Conservation (phyloP, 2,888 invertebrate genomes). For the Orthosia cruda region DNA sequence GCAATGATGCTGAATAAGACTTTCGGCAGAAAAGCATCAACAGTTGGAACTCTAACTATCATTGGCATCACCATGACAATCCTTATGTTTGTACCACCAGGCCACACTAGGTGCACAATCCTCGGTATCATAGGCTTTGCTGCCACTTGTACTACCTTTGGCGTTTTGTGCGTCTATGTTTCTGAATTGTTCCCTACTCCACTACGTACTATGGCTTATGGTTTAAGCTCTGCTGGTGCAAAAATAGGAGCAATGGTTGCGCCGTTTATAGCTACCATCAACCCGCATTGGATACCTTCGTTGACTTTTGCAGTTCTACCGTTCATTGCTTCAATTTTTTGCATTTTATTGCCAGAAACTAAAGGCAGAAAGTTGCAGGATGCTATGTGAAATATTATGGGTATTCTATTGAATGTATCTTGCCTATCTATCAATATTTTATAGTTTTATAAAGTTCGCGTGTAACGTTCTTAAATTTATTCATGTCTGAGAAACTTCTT, state of each 20-base stretch:
- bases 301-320: slow-evolving; percentile 76
- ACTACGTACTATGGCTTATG: slow-evolving; percentile 79
- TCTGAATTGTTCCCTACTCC: slow-evolving; percentile 82
- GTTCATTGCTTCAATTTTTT: slow-evolving; percentile 71
- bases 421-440: slow-evolving; percentile 9
- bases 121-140: slow-evolving; percentile 75
- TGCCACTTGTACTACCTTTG: slow-evolving; percentile 70
- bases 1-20: slow-evolving; percentile 75
- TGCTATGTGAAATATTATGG: slow-evolving; percentile 35
- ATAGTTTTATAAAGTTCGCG: slow-evolving; percentile 2
- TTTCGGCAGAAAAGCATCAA: slow-evolving; percentile 73
- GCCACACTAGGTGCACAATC: slow-evolving; percentile 71
- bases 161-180: slow-evolving; percentile 74
- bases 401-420: not conserved
- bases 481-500: slow-evolving; percentile 24
- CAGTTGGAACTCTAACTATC: slow-evolving; percentile 62
- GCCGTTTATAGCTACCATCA: slow-evolving; percentile 76
- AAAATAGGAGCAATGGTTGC: slow-evolving; percentile 80
- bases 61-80: slow-evolving; percentile 73
- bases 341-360: slow-evolving; percentile 78
- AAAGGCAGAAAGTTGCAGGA: slow-evolving; percentile 77
- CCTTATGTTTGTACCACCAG: slow-evolving; percentile 73
- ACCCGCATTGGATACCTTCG: slow-evolving; percentile 80
- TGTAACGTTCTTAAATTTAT: slow-evolving; percentile 4
- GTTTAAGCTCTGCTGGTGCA: slow-evolving; percentile 74